phyloP scores from a whole-genome alignment of 2,797 vertebrate genomes.

The Gephyroberyx darwinii region DNA sequence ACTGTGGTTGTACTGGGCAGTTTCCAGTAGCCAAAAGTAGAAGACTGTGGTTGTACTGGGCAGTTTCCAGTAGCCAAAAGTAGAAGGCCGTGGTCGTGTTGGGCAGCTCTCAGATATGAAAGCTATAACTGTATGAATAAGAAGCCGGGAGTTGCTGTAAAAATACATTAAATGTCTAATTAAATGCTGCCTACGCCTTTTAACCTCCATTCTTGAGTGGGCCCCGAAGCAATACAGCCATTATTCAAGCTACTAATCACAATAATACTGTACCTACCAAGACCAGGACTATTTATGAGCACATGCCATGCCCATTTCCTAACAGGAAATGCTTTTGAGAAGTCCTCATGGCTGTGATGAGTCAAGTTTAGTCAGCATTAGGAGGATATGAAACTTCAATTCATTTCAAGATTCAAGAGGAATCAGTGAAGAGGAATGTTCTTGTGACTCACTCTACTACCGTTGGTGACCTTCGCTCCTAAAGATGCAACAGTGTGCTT shows the following conservation, averaged over 20 bases:
- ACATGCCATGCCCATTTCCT: not conserved
- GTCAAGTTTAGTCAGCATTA: not conserved
- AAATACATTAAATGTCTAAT: too few relatives aligned
- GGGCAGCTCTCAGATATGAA: not conserved
- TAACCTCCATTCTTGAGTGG: too few relatives aligned
- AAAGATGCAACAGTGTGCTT: conserved; percentile 3
- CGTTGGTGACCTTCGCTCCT: conserved; percentile 44
- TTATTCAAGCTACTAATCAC: too few relatives aligned
- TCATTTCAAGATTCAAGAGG: not conserved
- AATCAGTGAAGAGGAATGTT: conserved; percentile 32
- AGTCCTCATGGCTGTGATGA: not conserved
- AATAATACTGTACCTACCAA: too few relatives aligned
- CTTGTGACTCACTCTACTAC: conserved; percentile 44
- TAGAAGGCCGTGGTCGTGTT: too few relatives aligned
- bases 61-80: too few relatives aligned
- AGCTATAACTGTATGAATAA: too few relatives aligned
- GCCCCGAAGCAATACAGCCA: too few relatives aligned
- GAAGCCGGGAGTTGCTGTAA: too few relatives aligned
- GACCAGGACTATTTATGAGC: too few relatives aligned
- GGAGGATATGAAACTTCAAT: conserved; percentile 27
- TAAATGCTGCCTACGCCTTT: too few relatives aligned
- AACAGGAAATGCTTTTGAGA: not conserved
- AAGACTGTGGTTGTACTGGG: not conserved
- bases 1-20: not conserved
- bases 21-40: not conserved